A percentile compares a stretch with the other conserved stretches of the same genome.
Conservation (phyloP, 64 coral and sea anemone species). For the Montipora efflorescens region DNA sequence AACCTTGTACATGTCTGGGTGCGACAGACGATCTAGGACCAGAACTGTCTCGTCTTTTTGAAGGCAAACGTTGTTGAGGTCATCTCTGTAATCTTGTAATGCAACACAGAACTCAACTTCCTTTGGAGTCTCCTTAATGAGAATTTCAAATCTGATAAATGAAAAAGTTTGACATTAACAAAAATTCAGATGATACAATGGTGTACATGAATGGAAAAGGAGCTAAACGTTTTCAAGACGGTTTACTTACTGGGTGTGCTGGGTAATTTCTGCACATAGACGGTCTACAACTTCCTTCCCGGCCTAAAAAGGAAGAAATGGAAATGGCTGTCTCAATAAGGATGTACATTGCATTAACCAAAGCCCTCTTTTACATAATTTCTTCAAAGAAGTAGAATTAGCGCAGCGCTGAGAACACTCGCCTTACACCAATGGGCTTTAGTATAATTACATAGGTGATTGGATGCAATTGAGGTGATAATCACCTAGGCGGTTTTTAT, state of each 20-base stretch:
- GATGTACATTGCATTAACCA: too few relatives aligned
- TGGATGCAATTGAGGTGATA: too few relatives aligned
- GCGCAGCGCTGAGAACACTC: too few relatives aligned
- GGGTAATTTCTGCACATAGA: slow-evolving; percentile 69
- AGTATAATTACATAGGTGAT: too few relatives aligned
- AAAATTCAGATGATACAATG: too few relatives aligned
- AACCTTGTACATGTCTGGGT: slow-evolving; percentile 89
- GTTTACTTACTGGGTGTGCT: slow-evolving; percentile 66
- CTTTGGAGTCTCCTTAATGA: slow-evolving; percentile 58
- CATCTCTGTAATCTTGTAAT: slow-evolving; percentile 83
- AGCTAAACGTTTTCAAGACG: background rate
- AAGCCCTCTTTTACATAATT: too few relatives aligned
- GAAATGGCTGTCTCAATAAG: background rate
- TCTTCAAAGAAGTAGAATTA: too few relatives aligned
- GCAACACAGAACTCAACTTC: slow-evolving; percentile 85
- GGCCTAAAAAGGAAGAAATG: slow-evolving; percentile 32
- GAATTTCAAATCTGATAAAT: slow-evolving; percentile 79
- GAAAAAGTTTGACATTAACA: background rate
- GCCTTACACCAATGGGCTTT: too few relatives aligned
- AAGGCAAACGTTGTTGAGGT: slow-evolving; percentile 78
- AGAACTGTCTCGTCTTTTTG: slow-evolving; percentile 83
- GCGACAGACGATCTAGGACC: slow-evolving; percentile 77
- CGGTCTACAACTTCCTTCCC: slow-evolving; percentile 64
- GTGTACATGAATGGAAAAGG: too few relatives aligned
- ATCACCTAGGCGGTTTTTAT: too few relatives aligned